phyloP scores from a whole-genome alignment of 2,797 vertebrate genomes.

The Myioborus miniatus region DNA sequence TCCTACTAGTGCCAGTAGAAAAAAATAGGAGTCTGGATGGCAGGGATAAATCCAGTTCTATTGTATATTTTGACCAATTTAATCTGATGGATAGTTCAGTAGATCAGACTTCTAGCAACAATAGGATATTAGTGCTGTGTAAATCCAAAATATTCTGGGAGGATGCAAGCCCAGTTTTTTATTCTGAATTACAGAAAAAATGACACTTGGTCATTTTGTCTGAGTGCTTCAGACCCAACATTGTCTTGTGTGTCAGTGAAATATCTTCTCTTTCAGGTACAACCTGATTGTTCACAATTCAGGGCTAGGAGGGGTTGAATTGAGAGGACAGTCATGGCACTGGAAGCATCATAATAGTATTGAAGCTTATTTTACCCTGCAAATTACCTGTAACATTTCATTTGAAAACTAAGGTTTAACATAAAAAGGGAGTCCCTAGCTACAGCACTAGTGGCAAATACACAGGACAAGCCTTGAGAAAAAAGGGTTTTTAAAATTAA shows the following conservation, averaged over 20 bases:
- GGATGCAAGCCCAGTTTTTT: background rate
- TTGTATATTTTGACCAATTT: background rate
- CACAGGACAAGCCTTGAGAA: background rate
- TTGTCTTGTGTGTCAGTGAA: rapidly evolving
- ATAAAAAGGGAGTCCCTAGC: background rate
- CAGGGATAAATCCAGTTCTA: background rate
- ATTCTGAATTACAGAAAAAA: background rate
- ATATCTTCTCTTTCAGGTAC: background rate
- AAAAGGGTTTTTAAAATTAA: background rate
- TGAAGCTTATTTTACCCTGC: background rate
- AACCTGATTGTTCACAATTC: background rate
- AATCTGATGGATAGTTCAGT: background rate
- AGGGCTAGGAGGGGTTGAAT: background rate
- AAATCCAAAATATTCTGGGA: background rate
- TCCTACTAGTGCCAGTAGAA: background rate
- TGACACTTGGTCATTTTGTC: background rate
- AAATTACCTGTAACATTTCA: constrained; percentile 22
- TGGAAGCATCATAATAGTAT: background rate
- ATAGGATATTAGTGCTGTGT: background rate
- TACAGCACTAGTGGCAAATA: background rate
- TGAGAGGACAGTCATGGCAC: background rate
- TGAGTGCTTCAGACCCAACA: background rate
- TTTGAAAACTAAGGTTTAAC: background rate
- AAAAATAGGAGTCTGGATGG: background rate
- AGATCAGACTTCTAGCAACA: background rate